Evolutionary conservation across 2,113 vertebrate species (phyloP).

Genomic region (Ophthalmolycus amberensis): DNA sequence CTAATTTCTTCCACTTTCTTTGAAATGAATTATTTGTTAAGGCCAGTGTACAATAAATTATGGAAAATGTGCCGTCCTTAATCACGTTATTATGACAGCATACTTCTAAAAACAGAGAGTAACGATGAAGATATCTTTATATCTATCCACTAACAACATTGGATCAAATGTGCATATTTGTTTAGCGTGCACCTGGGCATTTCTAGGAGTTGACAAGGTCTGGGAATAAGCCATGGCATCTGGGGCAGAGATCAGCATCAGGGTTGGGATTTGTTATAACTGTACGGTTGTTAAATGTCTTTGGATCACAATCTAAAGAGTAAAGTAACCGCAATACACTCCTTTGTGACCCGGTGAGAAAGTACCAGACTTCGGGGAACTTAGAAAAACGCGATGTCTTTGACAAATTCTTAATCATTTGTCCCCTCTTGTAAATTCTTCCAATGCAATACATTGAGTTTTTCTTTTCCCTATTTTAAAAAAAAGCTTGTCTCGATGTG

Average conservation of each 20-base stretch:
- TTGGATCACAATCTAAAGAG: too few relatives aligned
- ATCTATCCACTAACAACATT: neutral
- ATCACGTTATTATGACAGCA: neutral
- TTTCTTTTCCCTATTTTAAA: neutral
- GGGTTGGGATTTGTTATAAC: neutral
- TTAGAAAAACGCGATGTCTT: too few relatives aligned
- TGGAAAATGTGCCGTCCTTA: neutral
- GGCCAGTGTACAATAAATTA: neutral
- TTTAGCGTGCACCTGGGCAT: neutral
- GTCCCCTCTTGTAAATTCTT: neutral
- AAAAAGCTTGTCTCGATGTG: neutral
- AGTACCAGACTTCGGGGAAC: too few relatives aligned
- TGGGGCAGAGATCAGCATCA: too few relatives aligned
- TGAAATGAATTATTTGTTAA: conserved; percentile 12
- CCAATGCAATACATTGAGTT: neutral
- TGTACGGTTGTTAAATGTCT: neutral
- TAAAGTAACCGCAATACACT: too few relatives aligned
- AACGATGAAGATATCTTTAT: neutral
- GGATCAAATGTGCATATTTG: neutral
- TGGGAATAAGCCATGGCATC: too few relatives aligned
- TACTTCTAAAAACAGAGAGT: too few relatives aligned
- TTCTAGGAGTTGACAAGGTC: too few relatives aligned
- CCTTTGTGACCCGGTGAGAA: too few relatives aligned
- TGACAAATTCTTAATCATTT: neutral
- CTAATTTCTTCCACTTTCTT: conserved; percentile 1